These are phyloP conservation scores for Promerops cafer DNA, from an alignment of 2,113 vertebrate genomes.

Conservation along the genomic window DNA sequence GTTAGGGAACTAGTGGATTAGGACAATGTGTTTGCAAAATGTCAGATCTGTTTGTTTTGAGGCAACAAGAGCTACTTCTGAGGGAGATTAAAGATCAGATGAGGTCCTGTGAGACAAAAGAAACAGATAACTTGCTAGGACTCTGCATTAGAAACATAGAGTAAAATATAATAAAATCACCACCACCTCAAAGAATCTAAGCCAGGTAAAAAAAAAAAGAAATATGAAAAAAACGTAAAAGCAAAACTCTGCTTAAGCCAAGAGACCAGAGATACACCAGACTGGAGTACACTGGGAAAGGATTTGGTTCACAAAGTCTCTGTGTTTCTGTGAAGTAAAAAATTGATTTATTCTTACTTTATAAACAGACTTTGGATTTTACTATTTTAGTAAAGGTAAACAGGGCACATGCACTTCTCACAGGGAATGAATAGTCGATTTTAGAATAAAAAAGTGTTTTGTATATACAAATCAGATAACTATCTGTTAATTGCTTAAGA, in stretches of 20 bases:
- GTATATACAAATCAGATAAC: neutral
- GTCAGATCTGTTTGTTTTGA: slow-evolving; percentile 39
- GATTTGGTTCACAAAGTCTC: neutral
- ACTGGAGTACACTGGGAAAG: neutral
- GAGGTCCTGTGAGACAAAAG: neutral
- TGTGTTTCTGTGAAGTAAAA: neutral
- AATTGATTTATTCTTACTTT: neutral
- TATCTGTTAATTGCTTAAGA: neutral
- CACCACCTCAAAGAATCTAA: neutral
- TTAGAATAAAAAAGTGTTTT: neutral
- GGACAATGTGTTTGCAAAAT: slow-evolving; percentile 32
- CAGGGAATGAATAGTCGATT: neutral
- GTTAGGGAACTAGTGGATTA: slow-evolving; percentile 26
- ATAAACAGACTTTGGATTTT: neutral
- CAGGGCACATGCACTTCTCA: neutral
- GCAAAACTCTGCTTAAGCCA: neutral
- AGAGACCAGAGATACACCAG: neutral
- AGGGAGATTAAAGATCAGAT: slow-evolving; percentile 28
- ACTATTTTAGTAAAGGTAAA: neutral
- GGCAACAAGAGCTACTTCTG: neutral
- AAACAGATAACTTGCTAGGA: neutral
- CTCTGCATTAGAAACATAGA: neutral
- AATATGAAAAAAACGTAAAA: neutral
- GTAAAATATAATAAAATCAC: neutral
- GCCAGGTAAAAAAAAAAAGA: neutral